A percentile compares a stretch with the other conserved stretches of the same genome.
Evolutionary conservation across 2,888 invertebrate genomes (phyloP).

Genomic region (Ochropacha duplaris): DNA sequence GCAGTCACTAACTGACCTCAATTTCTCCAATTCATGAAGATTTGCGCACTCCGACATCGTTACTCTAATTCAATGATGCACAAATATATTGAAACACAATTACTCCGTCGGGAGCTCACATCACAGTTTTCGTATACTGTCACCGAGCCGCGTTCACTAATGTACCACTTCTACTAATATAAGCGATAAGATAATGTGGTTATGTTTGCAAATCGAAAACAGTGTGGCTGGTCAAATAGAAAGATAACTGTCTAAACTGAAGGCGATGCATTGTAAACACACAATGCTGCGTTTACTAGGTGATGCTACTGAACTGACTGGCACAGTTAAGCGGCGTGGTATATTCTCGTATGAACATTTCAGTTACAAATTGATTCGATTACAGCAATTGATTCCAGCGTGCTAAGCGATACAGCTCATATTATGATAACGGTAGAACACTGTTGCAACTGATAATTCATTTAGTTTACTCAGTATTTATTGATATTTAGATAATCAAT

Average conservation of each 20-base stretch:
- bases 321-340: conserved; percentile 29
- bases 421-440: conserved; percentile 24
- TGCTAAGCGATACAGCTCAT: conserved; percentile 31
- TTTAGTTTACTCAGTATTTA: background rate
- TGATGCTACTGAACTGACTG: conserved; percentile 34
- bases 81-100: conserved; percentile 18
- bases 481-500: background rate
- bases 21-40: conserved; percentile 64
- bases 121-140: conserved; percentile 41
- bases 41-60: conserved; percentile 66
- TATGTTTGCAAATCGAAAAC: conserved; percentile 64
- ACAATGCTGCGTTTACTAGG: conserved; percentile 29
- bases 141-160: conserved; percentile 48
- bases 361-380: conserved; percentile 56
- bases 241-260: conserved; percentile 44
- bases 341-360: too few species aligned
- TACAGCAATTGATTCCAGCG: conserved; percentile 57
- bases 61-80: conserved; percentile 8
- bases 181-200: conserved; percentile 65
- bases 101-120: conserved; percentile 45
- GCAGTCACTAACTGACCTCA: conserved; percentile 51
- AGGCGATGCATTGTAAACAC: conserved; percentile 41
- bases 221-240: conserved; percentile 51
- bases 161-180: conserved; percentile 61
- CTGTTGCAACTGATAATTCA: conserved; percentile 1